Percentiles rank a stretch among this genome's conserved stretches.
Evolutionary conservation across 2,113 vertebrate species (phyloP).

Genomic region (Zingel zingel): DNA sequence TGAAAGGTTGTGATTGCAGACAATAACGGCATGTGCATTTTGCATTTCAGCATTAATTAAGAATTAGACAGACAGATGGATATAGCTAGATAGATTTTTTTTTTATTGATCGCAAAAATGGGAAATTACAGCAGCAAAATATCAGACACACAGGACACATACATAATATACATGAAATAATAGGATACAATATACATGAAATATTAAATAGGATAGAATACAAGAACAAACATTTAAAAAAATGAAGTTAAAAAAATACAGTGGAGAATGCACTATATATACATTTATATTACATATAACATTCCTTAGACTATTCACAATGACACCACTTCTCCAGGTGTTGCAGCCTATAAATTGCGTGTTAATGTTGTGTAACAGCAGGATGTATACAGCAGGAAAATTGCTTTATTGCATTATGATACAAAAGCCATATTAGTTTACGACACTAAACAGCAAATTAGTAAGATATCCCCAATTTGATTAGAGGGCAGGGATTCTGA

Average conservation of each 20-base stretch:
- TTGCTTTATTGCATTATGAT: neutral
- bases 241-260: too few species aligned
- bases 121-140: too few species aligned
- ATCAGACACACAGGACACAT: too few species aligned
- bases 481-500: neutral
- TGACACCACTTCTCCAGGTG: neutral
- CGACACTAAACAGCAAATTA: neutral
- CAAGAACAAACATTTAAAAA: too few species aligned
- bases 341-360: neutral
- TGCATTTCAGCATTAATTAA: constrained; percentile 5
- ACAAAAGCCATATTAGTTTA: neutral
- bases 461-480: neutral
- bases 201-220: too few species aligned
- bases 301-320: neutral
- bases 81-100: too few species aligned
- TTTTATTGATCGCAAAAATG: too few species aligned
- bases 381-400: neutral
- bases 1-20: constrained; percentile 1
- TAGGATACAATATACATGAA: too few species aligned
- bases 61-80: neutral
- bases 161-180: too few species aligned
- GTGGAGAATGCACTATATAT: too few species aligned
- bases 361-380: neutral
- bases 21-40: neutral
- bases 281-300: neutral